Percentiles rank a stretch among this genome's conserved stretches.
phyloP scores from a whole-genome alignment of 2,113 vertebrate species.

The Podarcis muralis region DNA sequence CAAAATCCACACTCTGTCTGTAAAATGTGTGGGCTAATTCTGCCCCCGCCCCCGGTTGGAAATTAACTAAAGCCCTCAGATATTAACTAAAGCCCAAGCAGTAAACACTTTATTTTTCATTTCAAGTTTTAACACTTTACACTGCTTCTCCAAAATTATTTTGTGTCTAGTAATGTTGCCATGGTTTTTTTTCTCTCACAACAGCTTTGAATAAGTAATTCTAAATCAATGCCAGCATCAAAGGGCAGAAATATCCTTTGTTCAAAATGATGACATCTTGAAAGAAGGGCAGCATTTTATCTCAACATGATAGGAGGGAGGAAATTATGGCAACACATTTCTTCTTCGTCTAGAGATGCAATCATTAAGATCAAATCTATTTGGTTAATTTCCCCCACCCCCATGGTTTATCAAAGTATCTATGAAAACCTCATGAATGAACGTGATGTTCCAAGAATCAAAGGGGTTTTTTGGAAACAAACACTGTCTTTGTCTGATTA shows the following conservation, averaged over 20 bases:
- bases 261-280: constrained; percentile 27
- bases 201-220: constrained; percentile 29
- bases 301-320: neutral
- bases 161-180: constrained; percentile 16
- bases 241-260: constrained; percentile 40
- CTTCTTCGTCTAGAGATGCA: neutral
- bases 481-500: neutral
- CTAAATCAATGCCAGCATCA: constrained; percentile 26
- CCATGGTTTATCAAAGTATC: neutral
- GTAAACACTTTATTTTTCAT: constrained; percentile 1
- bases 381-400: neutral
- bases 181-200: constrained; percentile 3
- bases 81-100: neutral
- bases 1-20: neutral
- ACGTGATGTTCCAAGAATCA: neutral
- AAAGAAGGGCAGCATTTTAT: constrained; percentile 5
- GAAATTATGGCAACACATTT: neutral
- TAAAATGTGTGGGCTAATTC: constrained; percentile 4
- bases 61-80: neutral
- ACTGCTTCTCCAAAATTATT: constrained; percentile 1
- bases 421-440: neutral
- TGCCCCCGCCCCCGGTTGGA: neutral
- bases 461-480: neutral
- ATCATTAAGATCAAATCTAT: neutral
- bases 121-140: constrained; percentile 13